phyloP scores from a whole-genome alignment of 2,113 vertebrate genomes.

The Heptranchias perlo region DNA sequence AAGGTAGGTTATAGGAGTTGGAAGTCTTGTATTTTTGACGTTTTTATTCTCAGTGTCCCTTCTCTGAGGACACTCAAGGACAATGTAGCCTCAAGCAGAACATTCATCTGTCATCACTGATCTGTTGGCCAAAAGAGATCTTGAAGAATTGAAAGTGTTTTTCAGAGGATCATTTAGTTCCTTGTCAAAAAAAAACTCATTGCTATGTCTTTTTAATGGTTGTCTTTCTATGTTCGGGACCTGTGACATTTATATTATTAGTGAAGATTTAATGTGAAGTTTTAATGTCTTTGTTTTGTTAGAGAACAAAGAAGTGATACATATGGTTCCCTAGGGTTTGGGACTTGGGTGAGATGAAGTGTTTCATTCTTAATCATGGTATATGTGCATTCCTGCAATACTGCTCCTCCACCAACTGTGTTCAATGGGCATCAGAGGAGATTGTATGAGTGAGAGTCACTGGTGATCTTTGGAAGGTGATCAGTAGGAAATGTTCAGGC shows the following conservation, averaged over 20 bases:
- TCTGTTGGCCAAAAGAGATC: too few species aligned
- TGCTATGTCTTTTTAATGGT: background rate
- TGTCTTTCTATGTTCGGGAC: too few species aligned
- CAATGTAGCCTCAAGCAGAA: background rate
- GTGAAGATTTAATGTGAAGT: background rate
- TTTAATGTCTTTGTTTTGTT: background rate
- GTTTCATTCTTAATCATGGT: background rate
- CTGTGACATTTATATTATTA: background rate
- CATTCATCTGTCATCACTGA: background rate
- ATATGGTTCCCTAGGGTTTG: background rate
- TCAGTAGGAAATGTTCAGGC: background rate
- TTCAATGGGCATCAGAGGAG: background rate
- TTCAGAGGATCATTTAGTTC: background rate
- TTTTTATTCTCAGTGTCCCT: background rate
- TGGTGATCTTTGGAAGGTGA: background rate
- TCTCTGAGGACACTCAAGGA: background rate
- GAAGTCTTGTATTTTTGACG: background rate
- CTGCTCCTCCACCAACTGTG: background rate
- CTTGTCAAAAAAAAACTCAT: background rate
- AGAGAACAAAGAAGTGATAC: background rate
- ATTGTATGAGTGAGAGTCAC: background rate
- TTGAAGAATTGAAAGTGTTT: background rate
- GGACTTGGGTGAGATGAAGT: background rate
- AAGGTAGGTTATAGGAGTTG: background rate
- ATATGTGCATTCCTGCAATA: background rate